A percentile compares a stretch with the other conserved stretches of the same genome.
Conservation (phyloP, 1,140 invertebrate genomes). For the Microplitis mediator region DNA sequence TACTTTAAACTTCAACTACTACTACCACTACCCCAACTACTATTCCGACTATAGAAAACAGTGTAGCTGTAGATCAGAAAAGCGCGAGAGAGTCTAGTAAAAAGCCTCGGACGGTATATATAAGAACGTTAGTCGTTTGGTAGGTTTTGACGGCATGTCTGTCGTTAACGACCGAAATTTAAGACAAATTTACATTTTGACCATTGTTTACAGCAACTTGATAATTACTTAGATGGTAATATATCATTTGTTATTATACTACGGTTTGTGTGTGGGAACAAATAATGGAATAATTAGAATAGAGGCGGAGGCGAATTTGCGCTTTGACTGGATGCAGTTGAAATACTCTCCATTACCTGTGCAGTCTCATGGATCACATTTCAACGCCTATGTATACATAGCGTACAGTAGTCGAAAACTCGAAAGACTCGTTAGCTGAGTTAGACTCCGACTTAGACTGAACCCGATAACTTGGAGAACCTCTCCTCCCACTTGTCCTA, state of each 20-base stretch:
- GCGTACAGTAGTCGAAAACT: background rate
- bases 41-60: no score
- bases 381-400: background rate
- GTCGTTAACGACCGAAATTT: conserved; percentile 58
- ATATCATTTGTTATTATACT: conserved; percentile 7
- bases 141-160: conserved; percentile 36
- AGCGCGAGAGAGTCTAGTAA: conserved; percentile 25
- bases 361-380: background rate
- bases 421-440: conserved; percentile 15
- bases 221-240: conserved; percentile 43
- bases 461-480: conserved; percentile 3
- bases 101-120: conserved; percentile 35
- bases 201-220: conserved; percentile 49
- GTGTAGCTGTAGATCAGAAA: background rate
- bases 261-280: background rate
- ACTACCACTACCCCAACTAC: no score
- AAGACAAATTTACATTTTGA: conserved; percentile 58
- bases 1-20: background rate
- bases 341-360: background rate
- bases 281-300: conserved; percentile 26
- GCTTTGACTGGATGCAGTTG: background rate
- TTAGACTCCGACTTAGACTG: conserved; percentile 12
- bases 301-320: conserved; percentile 5
- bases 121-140: no score
- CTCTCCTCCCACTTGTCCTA: conserved; percentile 9